Evolutionary conservation across 2,888 invertebrate species (phyloP), one percentile per base, ranked within the genome.

Genomic region (Sphinx pinastri): DNA sequence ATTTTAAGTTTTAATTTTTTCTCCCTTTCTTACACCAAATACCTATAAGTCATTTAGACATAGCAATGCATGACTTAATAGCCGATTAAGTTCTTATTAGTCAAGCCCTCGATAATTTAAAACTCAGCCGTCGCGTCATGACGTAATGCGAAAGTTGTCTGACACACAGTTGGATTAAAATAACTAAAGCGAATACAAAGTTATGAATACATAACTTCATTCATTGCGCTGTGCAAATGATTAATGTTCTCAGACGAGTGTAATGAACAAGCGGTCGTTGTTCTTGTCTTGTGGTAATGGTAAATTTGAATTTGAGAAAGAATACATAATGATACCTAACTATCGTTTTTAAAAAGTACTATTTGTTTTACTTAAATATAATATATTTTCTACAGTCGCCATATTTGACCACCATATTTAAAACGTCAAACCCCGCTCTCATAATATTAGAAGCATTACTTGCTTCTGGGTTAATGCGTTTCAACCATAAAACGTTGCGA

Each of bases 211-310:
- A 54, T 54, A 54, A n/a, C n/a, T 13, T 58, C 25, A 58, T 58
- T 13, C 45, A 60, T 60, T 60, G 45, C 60, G 45, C 12, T 45
- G 45, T 60, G 38, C 38, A 11, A 60, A 47, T 60, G 47, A 60
- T 60, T 10, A 60, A 60, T 60, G 16, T 60, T 60, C 11, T n/a
- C 45, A 60, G 60, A 60, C 45, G 16, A 60, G n/a, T 60, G 16
- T 60, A 60, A 60, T 60, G 16, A 60, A 60, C 54, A 54, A 16
- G 19, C 25, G 57, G 57, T 47, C 60, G 45, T 60, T 47, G 45
- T 60, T 60, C 45, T 45, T 45, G 45, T 60, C 60, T n/a, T n/a
- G n/a, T 45, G 11, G 45, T 16, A 16, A 60, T 3, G 45, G 11
- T 47, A 16, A 47, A 31, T 58, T 31, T 14, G 0, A 58, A 58